Conservation (phyloP, 2,113 vertebrate genomes). For the Phyllostomus hastatus region DNA sequence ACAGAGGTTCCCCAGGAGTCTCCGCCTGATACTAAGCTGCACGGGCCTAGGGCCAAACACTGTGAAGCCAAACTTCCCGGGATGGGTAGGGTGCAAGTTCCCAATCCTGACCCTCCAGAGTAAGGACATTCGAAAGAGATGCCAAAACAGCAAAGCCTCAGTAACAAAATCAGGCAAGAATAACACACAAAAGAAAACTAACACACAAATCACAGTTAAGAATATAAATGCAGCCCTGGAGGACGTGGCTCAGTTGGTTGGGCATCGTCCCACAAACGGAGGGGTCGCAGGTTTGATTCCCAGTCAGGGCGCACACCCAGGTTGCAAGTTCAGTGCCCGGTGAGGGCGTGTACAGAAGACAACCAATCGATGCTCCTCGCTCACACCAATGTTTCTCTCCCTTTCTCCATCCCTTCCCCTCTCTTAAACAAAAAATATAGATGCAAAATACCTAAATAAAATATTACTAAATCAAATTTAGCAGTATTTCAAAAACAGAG, state of each 20-base stretch:
- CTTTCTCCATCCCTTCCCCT: no score
- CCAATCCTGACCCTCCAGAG: neutral
- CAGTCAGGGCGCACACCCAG: no score
- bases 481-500: conserved; percentile 20
- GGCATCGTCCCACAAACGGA: no score
- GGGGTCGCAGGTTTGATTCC: no score
- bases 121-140: neutral
- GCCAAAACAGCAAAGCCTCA: neutral
- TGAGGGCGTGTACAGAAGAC: no score
- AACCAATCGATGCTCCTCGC: no score
- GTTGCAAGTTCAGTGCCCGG: no score
- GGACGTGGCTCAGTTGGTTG: no score
- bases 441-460: neutral
- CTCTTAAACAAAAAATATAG: neutral
- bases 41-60: no score
- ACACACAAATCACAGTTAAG: neutral
- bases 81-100: neutral
- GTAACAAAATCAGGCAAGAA: neutral
- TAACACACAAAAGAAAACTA: neutral
- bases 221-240: neutral
- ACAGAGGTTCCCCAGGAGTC: no score
- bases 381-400: no score
- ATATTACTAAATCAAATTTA: neutral
- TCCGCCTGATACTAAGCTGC: neutral
- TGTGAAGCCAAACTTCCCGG: neutral